Percentiles rank a stretch among this genome's conserved stretches.
Conservation (phyloP, 2,888 invertebrate genomes). For the Biston stratarius region DNA sequence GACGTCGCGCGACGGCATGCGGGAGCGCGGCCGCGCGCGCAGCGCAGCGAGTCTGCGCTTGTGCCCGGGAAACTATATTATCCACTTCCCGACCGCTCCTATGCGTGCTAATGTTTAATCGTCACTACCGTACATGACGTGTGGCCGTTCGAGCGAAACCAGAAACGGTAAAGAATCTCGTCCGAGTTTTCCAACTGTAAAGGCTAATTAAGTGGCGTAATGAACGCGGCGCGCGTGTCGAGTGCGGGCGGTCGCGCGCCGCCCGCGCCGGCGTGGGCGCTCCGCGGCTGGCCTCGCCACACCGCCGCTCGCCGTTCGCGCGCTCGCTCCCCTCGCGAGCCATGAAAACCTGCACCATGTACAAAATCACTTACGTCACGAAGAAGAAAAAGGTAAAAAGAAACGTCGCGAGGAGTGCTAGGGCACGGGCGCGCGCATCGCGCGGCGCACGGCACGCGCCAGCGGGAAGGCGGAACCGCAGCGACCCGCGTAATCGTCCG, state of each 20-base stretch:
- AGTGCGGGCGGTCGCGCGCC: constrained; percentile 56
- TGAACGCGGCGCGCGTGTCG: constrained; percentile 72
- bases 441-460: constrained; percentile 47
- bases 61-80: not conserved
- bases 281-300: constrained; percentile 40
- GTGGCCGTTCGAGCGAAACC: constrained; percentile 69
- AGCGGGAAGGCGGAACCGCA: constrained; percentile 76
- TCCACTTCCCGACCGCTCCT: not conserved
- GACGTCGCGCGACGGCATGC: no score
- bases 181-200: constrained; percentile 73
- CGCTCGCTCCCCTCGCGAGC: constrained; percentile 45
- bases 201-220: constrained; percentile 73
- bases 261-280: constrained; percentile 41
- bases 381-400: constrained; percentile 74
- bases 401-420: constrained; percentile 34
- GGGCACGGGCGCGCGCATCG: constrained; percentile 41
- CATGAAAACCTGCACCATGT: constrained; percentile 81
- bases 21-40: no score
- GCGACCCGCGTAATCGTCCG: constrained; percentile 90
- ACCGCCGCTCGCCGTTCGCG: constrained; percentile 36
- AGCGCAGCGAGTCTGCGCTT: no score
- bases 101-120: constrained; percentile 5
- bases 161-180: constrained; percentile 65
- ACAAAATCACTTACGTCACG: constrained; percentile 81
- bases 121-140: constrained; percentile 36